Evolutionary conservation across 2,797 vertebrate genomes (phyloP).

Genomic region (Enteromius thamalakanensis): DNA sequence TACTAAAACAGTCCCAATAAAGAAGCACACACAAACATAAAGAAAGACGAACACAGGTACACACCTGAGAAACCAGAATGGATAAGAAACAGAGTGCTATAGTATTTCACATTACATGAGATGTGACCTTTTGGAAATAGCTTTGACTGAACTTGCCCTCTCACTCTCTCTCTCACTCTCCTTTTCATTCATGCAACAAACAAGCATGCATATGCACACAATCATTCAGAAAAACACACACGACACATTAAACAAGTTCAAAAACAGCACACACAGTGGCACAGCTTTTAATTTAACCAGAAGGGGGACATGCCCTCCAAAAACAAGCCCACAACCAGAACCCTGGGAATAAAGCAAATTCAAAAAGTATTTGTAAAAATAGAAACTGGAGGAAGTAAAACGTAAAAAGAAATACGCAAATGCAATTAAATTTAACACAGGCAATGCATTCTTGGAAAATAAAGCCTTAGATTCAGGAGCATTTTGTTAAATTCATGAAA

Average conservation of each 20-base stretch:
- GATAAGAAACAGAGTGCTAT: constrained; percentile 38
- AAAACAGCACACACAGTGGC: constrained; percentile 10
- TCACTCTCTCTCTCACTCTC: not conserved
- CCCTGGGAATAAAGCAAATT: too few relatives aligned
- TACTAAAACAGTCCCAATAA: constrained; percentile 12
- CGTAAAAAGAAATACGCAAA: not conserved
- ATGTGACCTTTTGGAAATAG: constrained; percentile 62
- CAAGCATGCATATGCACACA: not conserved
- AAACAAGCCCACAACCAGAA: not conserved
- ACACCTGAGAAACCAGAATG: constrained; percentile 7
- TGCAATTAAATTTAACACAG: not conserved
- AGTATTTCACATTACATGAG: constrained; percentile 56
- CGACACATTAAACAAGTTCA: constrained; percentile 5
- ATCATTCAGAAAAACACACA: constrained; percentile 10
- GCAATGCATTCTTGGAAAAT: not conserved
- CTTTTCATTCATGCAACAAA: constrained; percentile 22
- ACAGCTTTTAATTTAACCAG: not conserved
- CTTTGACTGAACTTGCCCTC: constrained; percentile 46
- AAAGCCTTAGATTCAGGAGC: not conserved
- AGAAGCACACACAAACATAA: not conserved
- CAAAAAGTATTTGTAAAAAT: not conserved
- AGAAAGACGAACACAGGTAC: not conserved
- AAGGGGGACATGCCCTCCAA: not conserved
- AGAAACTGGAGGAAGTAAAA: not conserved
- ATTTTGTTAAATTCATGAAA: too few relatives aligned